Evolutionary conservation across 37 sponge, comb jelly and placozoan species (phyloP).

Genomic region (Oscarella lobularis): DNA sequence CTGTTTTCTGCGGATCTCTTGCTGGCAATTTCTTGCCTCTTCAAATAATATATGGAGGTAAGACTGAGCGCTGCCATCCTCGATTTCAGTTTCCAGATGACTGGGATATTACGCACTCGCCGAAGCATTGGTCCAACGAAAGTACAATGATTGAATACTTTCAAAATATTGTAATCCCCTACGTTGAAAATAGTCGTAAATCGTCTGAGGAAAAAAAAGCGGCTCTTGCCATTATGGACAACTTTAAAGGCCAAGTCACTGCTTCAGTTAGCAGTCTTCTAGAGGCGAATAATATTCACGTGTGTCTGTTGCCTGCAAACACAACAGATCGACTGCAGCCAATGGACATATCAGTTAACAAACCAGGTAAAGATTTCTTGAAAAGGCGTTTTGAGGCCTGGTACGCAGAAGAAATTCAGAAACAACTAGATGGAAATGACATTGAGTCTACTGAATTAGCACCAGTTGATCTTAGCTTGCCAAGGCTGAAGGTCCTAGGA

Average conservation of each 20-base stretch:
- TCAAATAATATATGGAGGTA: conserved; percentile 38
- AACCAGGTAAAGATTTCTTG: conserved; percentile 25
- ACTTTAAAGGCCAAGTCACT: conserved; percentile 22
- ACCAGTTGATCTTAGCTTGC: no score
- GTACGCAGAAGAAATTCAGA: conserved; percentile 30
- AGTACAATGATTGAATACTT: conserved; percentile 28
- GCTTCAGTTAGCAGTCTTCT: neutral
- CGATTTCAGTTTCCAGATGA: conserved; percentile 10
- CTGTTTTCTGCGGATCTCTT: conserved; percentile 20
- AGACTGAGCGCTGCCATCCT: conserved; percentile 23
- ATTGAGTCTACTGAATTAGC: no score
- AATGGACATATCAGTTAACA: conserved; percentile 28
- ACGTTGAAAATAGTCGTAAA: conserved; percentile 11
- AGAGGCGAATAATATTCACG: conserved; percentile 1
- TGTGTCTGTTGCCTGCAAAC: conserved; percentile 16
- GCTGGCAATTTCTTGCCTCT: conserved; percentile 21
- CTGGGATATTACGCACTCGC: conserved; percentile 28
- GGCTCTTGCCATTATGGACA: conserved; percentile 27
- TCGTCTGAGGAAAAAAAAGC: conserved; percentile 9
- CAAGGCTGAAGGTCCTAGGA: no score
- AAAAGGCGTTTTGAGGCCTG: conserved; percentile 16
- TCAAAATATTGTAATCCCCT: conserved; percentile 29
- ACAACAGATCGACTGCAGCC: conserved; percentile 40
- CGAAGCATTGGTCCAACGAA: conserved; percentile 47
- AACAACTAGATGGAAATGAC: conserved; percentile 10